Percentiles rank a stretch among this genome's conserved stretches.
These are phyloP conservation scores for Sus scrofa DNA, from an alignment of 2,113 vertebrate genomes.

Conservation along the genomic window DNA sequence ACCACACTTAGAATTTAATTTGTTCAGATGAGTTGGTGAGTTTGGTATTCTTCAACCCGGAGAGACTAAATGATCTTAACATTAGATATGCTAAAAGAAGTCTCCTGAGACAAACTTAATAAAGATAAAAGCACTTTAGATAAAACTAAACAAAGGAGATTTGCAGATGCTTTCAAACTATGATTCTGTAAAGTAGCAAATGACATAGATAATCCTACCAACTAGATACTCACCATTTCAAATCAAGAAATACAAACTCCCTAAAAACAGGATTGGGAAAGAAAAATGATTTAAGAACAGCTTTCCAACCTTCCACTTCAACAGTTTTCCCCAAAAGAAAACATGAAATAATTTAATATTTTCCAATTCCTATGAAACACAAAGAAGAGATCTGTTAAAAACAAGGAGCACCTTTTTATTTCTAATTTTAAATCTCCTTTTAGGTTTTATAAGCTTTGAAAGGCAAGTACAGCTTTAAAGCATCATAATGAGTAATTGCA, in stretches of 20 bases:
- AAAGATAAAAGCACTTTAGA: not conserved
- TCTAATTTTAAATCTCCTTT: slow-evolving; percentile 71
- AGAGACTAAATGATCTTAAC: not conserved
- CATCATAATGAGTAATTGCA: slow-evolving; percentile 75
- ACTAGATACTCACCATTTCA: not conserved
- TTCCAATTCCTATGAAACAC: slow-evolving; percentile 36
- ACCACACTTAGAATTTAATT: slow-evolving; percentile 42
- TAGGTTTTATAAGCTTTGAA: slow-evolving; percentile 72
- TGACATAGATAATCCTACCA: not conserved
- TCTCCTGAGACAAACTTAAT: not conserved
- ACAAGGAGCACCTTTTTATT: slow-evolving; percentile 46
- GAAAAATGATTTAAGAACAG: slow-evolving; percentile 42
- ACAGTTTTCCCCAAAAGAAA: slow-evolving; percentile 58
- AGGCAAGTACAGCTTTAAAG: slow-evolving; percentile 70
- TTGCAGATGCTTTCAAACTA: slow-evolving; percentile 13
- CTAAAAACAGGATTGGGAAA: not conserved
- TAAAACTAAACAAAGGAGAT: slow-evolving; percentile 48
- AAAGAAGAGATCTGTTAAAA: slow-evolving; percentile 47
- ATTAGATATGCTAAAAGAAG: not conserved
- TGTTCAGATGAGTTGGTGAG: slow-evolving; percentile 18
- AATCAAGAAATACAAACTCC: slow-evolving; percentile 38
- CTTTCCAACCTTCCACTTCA: slow-evolving; percentile 30
- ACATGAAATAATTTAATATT: slow-evolving; percentile 24
- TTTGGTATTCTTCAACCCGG: slow-evolving; percentile 16
- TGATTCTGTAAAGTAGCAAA: slow-evolving; percentile 24